Evolutionary conservation across 23 tunicate genomes (phyloP).

Genomic region (Phallusia fumigata): DNA sequence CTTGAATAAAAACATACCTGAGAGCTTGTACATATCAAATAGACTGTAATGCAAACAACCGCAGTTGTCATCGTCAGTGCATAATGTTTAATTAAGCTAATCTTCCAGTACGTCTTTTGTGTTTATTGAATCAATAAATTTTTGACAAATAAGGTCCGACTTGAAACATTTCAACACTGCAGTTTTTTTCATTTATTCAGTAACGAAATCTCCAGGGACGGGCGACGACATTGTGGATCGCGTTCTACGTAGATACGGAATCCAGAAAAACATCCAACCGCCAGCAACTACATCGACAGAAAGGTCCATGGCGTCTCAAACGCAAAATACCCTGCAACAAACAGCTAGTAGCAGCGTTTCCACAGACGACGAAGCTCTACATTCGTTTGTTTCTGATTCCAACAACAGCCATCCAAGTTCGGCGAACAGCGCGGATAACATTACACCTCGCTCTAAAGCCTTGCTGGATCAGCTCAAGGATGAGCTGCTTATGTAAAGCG

Average conservation of each 20-base stretch:
- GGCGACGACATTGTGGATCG: conserved; percentile 80
- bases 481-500: conserved; percentile 36
- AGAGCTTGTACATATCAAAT: no score
- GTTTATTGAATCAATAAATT: no score
- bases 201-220: background rate
- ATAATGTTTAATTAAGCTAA: no score
- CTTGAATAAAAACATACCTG: no score
- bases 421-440: conserved; percentile 36
- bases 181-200: background rate
- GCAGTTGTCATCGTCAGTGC: no score
- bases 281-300: background rate
- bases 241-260: conserved; percentile 73
- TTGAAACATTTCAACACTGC: no score
- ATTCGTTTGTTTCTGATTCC: background rate
- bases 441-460: conserved; percentile 70
- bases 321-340: background rate
- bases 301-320: background rate
- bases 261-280: conserved; percentile 35
- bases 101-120: no score
- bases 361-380: background rate
- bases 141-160: no score
- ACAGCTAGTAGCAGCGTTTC: background rate
- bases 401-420: conserved; percentile 11
- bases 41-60: no score
- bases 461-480: conserved; percentile 73